phyloP scores from a whole-genome alignment of 2,888 invertebrate genomes.

The Shargacucullia verbasci region DNA sequence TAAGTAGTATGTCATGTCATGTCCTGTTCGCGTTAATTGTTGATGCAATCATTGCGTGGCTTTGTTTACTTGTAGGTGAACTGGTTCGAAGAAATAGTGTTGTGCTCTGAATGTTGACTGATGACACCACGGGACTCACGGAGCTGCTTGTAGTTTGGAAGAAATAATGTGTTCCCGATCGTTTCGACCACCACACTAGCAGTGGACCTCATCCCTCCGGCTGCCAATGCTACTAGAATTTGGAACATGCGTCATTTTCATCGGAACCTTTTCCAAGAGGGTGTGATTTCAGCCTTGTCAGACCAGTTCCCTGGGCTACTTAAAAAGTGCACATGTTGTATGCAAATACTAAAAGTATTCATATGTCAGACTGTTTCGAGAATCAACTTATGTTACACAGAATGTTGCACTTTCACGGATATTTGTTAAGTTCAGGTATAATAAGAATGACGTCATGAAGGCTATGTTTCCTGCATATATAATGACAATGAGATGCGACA shows the following conservation, averaged over 20 bases:
- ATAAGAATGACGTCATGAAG: background rate
- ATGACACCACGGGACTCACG: background rate
- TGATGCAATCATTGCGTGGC: conserved; percentile 14
- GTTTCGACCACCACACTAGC: too few species aligned
- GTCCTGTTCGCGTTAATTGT: conserved; percentile 10
- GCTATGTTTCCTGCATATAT: background rate
- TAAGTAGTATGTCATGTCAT: background rate
- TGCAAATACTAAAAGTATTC: conserved; percentile 5
- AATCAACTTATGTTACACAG: too few species aligned
- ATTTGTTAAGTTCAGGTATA: background rate
- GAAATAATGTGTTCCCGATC: too few species aligned
- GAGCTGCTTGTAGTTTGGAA: too few species aligned
- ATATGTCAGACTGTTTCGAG: conserved; percentile 1
- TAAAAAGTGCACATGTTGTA: too few species aligned
- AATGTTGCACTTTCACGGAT: background rate
- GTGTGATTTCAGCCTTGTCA: too few species aligned
- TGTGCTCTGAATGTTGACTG: conserved; percentile 1
- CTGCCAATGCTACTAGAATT: too few species aligned
- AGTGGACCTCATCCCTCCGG: too few species aligned
- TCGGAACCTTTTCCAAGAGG: too few species aligned
- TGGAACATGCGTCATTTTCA: too few species aligned
- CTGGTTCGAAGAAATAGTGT: background rate
- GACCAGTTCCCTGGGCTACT: too few species aligned
- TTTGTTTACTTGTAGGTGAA: background rate
- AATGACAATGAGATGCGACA: background rate